These are phyloP conservation scores for Trematomus bernacchii DNA, from an alignment of 2,797 vertebrate species.

Conservation along the genomic window DNA sequence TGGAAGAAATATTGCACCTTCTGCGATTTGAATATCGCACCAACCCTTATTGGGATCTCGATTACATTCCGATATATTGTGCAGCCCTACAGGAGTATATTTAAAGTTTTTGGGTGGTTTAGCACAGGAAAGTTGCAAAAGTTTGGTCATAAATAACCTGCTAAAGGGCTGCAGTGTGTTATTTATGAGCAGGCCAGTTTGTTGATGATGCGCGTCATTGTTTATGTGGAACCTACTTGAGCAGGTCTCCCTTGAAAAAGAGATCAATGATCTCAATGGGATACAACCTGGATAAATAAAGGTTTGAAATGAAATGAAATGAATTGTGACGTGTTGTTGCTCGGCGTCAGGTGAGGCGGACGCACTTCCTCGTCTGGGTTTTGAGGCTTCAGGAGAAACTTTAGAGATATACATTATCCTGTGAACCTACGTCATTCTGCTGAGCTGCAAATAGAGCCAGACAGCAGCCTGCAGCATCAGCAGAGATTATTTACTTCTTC, in stretches of 20 bases:
- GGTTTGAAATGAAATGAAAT: too few species aligned
- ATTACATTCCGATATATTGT: too few species aligned
- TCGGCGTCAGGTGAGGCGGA: slow-evolving; percentile 56
- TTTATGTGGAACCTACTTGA: too few species aligned
- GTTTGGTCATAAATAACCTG: slow-evolving; percentile 65
- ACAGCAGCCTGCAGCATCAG: slow-evolving; percentile 12
- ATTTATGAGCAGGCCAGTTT: slow-evolving; percentile 62
- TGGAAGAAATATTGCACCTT: too few species aligned
- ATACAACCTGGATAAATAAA: too few species aligned
- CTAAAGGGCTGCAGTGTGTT: slow-evolving; percentile 50
- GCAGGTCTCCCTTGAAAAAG: too few species aligned
- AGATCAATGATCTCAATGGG: too few species aligned
- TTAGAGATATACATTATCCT: slow-evolving; percentile 49
- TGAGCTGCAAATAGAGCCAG: slow-evolving; percentile 35
- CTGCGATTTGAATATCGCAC: too few species aligned
- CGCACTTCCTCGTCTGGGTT: slow-evolving; percentile 47
- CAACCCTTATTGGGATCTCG: too few species aligned
- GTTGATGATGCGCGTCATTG: slow-evolving; percentile 48
- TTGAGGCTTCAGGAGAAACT: slow-evolving; percentile 50
- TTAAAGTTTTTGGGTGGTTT: slow-evolving; percentile 54
- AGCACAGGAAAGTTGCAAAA: slow-evolving; percentile 62
- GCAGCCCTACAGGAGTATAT: too few species aligned
- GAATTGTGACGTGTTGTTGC: slow-evolving; percentile 47
- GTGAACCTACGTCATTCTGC: slow-evolving; percentile 30
- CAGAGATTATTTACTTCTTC: slow-evolving; percentile 13